Percentiles rank a stretch among this genome's conserved stretches.
These are phyloP conservation scores for Coregonus clupeaformis DNA, from an alignment of 2,113 vertebrate species.

Conservation along the genomic window DNA sequence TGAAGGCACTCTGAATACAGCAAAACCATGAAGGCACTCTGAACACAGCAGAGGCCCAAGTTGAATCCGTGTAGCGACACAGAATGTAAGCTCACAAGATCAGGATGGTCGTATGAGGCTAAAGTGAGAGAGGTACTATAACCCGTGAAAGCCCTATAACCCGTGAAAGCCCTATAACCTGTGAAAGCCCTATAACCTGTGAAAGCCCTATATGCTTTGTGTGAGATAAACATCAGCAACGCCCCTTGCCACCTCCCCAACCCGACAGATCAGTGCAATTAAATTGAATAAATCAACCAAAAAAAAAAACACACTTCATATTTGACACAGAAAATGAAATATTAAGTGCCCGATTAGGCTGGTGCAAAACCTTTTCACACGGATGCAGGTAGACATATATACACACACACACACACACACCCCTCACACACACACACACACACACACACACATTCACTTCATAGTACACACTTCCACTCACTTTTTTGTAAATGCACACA, in stretches of 20 bases:
- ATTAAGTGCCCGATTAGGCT: slow-evolving; percentile 52
- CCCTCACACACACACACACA: slow-evolving; percentile 5
- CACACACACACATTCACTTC: background rate
- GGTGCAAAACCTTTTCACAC: slow-evolving; percentile 29
- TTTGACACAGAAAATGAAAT: slow-evolving; percentile 8
- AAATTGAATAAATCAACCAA: slow-evolving; percentile 20
- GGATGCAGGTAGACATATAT: background rate
- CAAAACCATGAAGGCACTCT: no score
- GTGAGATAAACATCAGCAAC: slow-evolving; percentile 12
- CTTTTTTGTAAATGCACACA: no score
- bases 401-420: no score
- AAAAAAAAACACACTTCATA: slow-evolving; percentile 1
- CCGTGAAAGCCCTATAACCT: background rate
- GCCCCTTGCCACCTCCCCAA: background rate
- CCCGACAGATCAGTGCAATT: slow-evolving; percentile 61
- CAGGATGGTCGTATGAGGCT: background rate
- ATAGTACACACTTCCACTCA: no score
- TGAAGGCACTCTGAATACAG: background rate
- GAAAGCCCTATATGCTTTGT: background rate
- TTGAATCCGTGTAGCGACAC: no score
- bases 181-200: background rate
- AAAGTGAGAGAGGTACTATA: background rate
- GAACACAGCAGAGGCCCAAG: background rate
- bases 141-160: background rate
- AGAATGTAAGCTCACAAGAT: background rate